Base-by-base conservation (phyloP, 2,113 vertebrate genomes). In the Cettia cetti region DNA sequence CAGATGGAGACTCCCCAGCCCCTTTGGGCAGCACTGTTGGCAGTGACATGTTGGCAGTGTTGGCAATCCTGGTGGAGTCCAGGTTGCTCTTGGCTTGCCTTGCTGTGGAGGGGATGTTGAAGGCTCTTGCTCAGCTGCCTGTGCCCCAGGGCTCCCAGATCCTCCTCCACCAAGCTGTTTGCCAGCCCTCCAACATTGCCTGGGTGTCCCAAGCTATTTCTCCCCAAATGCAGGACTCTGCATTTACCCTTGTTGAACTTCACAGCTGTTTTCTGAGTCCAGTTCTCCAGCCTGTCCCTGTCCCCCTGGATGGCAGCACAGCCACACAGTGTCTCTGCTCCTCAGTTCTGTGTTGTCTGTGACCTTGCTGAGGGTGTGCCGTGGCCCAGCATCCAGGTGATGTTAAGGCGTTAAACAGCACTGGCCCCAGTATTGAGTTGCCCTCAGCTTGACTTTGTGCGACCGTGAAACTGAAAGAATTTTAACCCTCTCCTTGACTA, bases 81-180 rank as follows among this genome's bases (percentile, higher is more conserved):
- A 47, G 74, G 42, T 10, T 79, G 31, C 5, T 64, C 9, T 21
- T 85, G 74, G 33, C 70, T 78, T 45, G n/a, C 31, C 66, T 71
- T 89, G 47, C 66, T 1, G 0, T 0, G 0, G 52, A 33, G 24
- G 21, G 23, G 44, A 1, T 33, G 7, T 50, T 71, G 30, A 31
- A 57, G 22, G 26, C 63, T 83, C 0, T 0, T 71, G 31, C 12
- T 63, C 47, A 68, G 52, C 72, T 71, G 37, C 21, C 22, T 76
- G 11, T 72, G 4, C n/a, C 54, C 28, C 52, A 63, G n/a, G 39
- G 28, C 30, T 91, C 53, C 39, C 39, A 59, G 53, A 37, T 72
- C 63, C 39, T 84, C 33, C 23, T 52, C 50, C 3, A 6, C 1
- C 56, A n/a, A 81, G 69, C 15, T 74, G 27, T 49, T 74, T 86